Conservation (phyloP, 2,888 invertebrate species). For the Psylliodes chrysocephalus region DNA sequence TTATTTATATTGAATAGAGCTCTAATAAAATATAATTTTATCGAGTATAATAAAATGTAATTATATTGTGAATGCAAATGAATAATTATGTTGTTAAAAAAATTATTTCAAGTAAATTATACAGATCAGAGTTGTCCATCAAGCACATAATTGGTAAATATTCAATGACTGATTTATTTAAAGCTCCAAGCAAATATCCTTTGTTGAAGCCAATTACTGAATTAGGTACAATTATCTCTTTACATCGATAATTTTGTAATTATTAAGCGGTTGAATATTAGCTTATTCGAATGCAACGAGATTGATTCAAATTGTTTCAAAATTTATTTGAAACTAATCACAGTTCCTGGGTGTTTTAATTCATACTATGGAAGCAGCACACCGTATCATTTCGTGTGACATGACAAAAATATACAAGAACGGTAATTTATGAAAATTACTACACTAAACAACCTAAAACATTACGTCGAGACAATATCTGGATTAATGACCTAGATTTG, state of each 20-base stretch:
- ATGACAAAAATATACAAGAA: background rate
- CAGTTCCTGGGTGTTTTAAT: background rate
- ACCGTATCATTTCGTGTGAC: slow-evolving; percentile 12
- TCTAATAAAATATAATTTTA: too few species aligned
- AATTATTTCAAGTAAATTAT: too few species aligned
- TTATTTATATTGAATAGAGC: too few species aligned
- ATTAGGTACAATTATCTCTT: too few species aligned
- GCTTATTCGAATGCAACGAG: background rate
- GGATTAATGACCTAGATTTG: slow-evolving; percentile 14
- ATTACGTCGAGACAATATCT: slow-evolving; percentile 3
- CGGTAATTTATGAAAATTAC: slow-evolving; percentile 16
- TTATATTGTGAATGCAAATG: too few species aligned
- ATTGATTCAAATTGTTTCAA: slow-evolving; percentile 3
- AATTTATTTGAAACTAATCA: background rate
- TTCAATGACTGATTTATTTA: too few species aligned
- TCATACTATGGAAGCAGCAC: background rate
- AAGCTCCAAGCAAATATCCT: too few species aligned
- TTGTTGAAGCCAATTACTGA: too few species aligned
- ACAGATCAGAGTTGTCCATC: too few species aligned
- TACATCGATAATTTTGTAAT: background rate
- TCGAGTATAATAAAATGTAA: too few species aligned
- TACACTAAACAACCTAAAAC: background rate
- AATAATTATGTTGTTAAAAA: too few species aligned
- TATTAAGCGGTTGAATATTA: background rate
- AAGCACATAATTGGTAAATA: too few species aligned